Percentiles rank a stretch among this genome's conserved stretches.
phyloP scores from a whole-genome alignment of 2,797 vertebrate species.

The Sebastes hubbsi region DNA sequence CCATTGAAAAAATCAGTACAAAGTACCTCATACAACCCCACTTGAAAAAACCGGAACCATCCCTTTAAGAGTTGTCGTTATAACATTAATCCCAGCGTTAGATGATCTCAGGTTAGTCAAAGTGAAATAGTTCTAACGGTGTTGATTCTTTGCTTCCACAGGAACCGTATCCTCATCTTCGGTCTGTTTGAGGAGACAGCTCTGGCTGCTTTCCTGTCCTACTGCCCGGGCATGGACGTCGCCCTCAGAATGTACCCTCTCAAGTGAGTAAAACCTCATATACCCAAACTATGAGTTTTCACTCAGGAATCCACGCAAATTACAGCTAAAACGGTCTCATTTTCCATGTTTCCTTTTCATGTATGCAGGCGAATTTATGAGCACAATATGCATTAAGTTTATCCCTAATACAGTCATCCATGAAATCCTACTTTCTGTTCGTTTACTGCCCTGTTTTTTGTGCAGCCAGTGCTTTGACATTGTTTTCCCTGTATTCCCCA shows the following conservation, averaged over 20 bases:
- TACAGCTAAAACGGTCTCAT: background rate
- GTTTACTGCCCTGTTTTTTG: background rate
- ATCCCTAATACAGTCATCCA: slow-evolving; percentile 10
- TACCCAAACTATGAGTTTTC: background rate
- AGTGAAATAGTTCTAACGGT: background rate
- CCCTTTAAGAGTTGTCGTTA: background rate
- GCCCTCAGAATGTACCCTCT: slow-evolving; percentile 97
- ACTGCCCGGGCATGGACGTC: slow-evolving; percentile 94
- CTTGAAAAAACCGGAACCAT: too few species aligned
- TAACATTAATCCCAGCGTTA: background rate
- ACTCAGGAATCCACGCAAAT: background rate
- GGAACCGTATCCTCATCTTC: slow-evolving; percentile 97
- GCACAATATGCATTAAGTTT: background rate
- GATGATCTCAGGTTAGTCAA: background rate
- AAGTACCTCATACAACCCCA: too few species aligned
- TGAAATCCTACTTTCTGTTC: slow-evolving; percentile 19
- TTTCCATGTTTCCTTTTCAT: background rate
- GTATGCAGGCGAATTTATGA: background rate
- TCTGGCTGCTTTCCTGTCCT: slow-evolving; percentile 94
- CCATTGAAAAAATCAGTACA: too few species aligned
- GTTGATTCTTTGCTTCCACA: slow-evolving; percentile 49
- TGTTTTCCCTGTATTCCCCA: background rate
- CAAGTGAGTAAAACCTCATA: slow-evolving; percentile 84
- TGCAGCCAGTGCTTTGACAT: background rate
- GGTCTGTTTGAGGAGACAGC: slow-evolving; percentile 98